A percentile compares a stretch with the other conserved stretches of the same genome.
Conservation (phyloP, 2,113 vertebrate genomes). For the Empidonax alnorum region DNA sequence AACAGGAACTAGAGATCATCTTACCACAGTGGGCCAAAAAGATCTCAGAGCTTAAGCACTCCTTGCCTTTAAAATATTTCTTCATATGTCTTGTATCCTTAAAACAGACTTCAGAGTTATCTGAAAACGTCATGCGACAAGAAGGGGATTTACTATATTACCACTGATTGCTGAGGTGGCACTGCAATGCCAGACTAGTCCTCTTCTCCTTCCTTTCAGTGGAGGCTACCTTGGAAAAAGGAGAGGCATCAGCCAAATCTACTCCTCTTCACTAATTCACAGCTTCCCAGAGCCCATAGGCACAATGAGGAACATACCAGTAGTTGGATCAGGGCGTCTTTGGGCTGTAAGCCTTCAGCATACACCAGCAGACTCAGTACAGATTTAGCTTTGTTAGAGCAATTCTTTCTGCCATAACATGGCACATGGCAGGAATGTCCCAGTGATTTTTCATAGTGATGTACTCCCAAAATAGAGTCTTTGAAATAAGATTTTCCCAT, state of each 20-base stretch:
- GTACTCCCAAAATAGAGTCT: background rate
- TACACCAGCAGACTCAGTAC: background rate
- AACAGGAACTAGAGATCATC: background rate
- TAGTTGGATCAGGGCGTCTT: background rate
- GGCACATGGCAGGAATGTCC: background rate
- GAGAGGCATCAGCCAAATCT: background rate
- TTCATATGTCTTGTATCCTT: background rate
- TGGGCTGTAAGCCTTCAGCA: background rate
- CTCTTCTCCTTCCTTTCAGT: background rate
- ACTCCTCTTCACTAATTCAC: background rate
- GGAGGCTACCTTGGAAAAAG: background rate
- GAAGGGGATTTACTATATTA: background rate
- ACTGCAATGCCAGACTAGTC: accelerated
- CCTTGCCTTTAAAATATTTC: background rate
- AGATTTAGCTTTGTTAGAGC: background rate
- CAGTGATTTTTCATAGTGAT: background rate
- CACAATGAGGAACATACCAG: background rate
- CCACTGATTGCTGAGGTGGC: background rate
- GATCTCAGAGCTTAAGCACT: background rate
- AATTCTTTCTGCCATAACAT: background rate
- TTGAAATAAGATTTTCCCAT: background rate
- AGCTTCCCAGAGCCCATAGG: background rate
- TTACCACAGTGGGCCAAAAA: background rate
- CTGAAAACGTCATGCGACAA: background rate
- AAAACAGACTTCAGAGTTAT: background rate